Evolutionary conservation across 2,797 vertebrate genomes (phyloP).

Genomic region (Pangasius larnaudii): DNA sequence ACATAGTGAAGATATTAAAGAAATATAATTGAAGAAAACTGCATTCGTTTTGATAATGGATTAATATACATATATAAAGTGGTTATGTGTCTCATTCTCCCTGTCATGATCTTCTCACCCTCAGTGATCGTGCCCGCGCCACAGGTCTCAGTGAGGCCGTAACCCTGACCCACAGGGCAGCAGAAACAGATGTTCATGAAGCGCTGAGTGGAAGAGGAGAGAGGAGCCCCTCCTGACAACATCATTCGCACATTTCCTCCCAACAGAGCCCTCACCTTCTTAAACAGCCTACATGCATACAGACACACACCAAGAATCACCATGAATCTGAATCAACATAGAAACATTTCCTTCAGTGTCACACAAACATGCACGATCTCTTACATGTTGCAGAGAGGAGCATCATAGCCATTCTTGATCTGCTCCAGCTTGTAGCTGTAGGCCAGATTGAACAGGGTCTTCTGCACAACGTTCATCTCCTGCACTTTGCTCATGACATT

Average conservation of each 20-base stretch:
- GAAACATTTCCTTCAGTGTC: background rate
- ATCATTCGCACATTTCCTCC: constrained; percentile 95
- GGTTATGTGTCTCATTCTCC: too few species aligned
- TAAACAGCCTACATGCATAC: constrained; percentile 81
- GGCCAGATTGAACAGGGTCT: constrained; percentile 92
- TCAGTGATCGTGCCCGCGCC: constrained; percentile 96
- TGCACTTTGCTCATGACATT: constrained; percentile 99
- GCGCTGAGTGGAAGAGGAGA: constrained; percentile 90
- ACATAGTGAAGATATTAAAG: background rate
- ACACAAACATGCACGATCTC: constrained; percentile 55
- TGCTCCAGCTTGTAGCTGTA: constrained; percentile 96
- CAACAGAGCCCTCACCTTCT: constrained; percentile 90
- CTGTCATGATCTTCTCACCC: constrained; percentile 71
- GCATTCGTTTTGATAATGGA: background rate
- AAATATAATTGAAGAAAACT: background rate
- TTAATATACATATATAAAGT: background rate
- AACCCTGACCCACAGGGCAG: constrained; percentile 95
- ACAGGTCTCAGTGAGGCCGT: constrained; percentile 95
- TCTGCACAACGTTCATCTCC: constrained; percentile 94
- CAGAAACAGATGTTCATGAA: constrained; percentile 99
- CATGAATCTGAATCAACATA: background rate
- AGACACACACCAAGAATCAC: constrained; percentile 4
- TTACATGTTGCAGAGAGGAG: constrained; percentile 95
- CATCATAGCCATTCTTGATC: constrained; percentile 93
- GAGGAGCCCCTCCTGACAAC: constrained; percentile 93